Evolutionary conservation across 2,888 invertebrate species (phyloP).

Genomic region (Schrankia costaestrigalis): DNA sequence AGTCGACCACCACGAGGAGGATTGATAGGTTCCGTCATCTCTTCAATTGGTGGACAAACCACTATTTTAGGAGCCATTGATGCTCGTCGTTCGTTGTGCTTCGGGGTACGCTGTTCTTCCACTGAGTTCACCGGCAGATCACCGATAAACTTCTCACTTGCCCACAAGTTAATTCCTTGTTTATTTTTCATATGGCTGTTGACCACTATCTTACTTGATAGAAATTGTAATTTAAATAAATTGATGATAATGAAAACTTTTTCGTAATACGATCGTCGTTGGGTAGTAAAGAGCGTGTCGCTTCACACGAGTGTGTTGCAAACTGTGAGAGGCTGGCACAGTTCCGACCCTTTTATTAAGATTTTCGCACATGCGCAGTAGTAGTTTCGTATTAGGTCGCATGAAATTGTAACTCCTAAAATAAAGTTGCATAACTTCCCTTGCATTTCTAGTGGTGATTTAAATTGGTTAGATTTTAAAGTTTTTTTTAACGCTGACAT

Average conservation of each 20-base stretch:
- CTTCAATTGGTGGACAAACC: slow-evolving; percentile 73
- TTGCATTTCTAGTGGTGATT: too few relatives aligned
- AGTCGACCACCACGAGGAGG: slow-evolving; percentile 82
- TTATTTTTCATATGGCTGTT: slow-evolving; percentile 67
- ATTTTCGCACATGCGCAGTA: slow-evolving; percentile 56
- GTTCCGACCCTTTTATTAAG: slow-evolving; percentile 48
- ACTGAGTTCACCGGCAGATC: slow-evolving; percentile 53
- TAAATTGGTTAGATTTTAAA: too few relatives aligned
- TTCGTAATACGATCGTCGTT: slow-evolving; percentile 38
- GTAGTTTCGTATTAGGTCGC: too few relatives aligned
- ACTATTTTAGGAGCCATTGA: slow-evolving; percentile 70
- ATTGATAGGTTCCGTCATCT: slow-evolving; percentile 79
- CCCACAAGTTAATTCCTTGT: slow-evolving; percentile 53
- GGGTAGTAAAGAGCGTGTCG: slow-evolving; percentile 29
- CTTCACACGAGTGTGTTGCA: not conserved
- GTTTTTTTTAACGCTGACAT: too few relatives aligned
- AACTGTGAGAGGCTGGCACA: slow-evolving; percentile 23
- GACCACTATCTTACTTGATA: slow-evolving; percentile 42
- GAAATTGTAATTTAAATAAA: slow-evolving; percentile 13
- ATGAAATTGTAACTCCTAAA: too few relatives aligned
- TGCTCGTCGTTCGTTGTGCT: slow-evolving; percentile 48
- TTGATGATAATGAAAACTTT: slow-evolving; percentile 57
- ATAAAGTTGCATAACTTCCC: too few relatives aligned
- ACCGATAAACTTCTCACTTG: slow-evolving; percentile 58
- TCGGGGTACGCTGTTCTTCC: slow-evolving; percentile 43